Conservation (phyloP, 2,113 vertebrate genomes). For the Nycticorax nycticorax region DNA sequence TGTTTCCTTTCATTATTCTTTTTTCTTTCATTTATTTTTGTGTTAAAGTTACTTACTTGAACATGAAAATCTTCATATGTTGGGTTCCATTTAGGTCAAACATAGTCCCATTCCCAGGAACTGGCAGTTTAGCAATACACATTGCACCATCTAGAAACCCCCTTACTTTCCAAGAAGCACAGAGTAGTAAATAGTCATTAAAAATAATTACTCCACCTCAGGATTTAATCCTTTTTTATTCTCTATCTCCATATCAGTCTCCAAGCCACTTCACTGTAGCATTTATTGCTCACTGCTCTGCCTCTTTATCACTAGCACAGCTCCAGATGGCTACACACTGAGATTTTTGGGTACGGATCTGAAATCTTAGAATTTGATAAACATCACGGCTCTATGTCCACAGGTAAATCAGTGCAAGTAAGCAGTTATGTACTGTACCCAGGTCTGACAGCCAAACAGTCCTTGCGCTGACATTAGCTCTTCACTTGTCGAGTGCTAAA, state of each 20-base stretch:
- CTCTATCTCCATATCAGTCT: conserved; percentile 13
- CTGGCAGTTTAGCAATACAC: background rate
- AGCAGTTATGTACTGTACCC: background rate
- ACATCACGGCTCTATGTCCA: background rate
- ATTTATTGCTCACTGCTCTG: background rate
- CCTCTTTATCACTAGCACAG: background rate
- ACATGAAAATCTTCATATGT: background rate
- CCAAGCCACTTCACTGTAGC: background rate
- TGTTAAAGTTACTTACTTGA: background rate
- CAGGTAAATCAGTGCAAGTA: background rate
- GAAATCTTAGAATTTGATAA: background rate
- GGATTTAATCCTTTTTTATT: conserved; percentile 15
- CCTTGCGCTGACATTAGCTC: background rate
- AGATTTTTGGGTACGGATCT: background rate
- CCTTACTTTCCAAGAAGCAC: conserved; percentile 8
- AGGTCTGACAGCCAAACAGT: background rate
- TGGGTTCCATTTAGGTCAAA: background rate
- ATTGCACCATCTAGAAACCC: conserved; percentile 9
- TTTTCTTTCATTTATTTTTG: background rate
- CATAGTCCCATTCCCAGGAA: background rate
- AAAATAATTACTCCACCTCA: conserved; percentile 37
- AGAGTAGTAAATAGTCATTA: conserved; percentile 40
- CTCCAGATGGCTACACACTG: background rate
- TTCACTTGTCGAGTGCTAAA: background rate
- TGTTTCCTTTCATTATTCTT: background rate